Conservation (phyloP, 1,140 invertebrate genomes). For the Zaprionus capensis region DNA sequence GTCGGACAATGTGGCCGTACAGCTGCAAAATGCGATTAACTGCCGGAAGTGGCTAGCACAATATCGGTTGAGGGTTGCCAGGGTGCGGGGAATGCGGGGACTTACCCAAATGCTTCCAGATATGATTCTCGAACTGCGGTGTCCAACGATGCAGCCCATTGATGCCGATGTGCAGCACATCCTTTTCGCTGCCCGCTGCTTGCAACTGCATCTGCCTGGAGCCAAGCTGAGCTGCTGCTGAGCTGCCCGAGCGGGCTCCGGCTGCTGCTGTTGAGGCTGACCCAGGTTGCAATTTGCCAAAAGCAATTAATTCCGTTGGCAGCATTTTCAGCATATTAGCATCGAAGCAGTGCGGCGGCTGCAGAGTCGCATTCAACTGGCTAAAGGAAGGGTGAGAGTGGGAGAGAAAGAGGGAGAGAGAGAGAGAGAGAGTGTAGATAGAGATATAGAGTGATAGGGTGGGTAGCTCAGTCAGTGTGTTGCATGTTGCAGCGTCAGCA, state of each 20-base stretch:
- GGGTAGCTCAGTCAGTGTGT: neutral
- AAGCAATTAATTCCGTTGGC: conserved; percentile 83
- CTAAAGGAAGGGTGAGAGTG: conserved; percentile 31
- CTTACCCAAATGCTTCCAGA: conserved; percentile 84
- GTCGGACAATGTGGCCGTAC: conserved; percentile 60
- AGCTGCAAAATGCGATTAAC: conserved; percentile 67
- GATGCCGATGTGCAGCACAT: conserved; percentile 77
- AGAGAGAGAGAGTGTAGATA: neutral
- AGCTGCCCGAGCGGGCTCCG: neutral
- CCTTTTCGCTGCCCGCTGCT: conserved; percentile 38
- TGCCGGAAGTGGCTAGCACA: conserved; percentile 46
- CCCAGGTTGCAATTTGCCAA: conserved; percentile 80
- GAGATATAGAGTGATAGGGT: neutral
- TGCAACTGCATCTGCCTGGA: conserved; percentile 47
- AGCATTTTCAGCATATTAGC: conserved; percentile 81
- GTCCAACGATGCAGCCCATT: conserved; percentile 82
- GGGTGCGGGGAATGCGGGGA: neutral
- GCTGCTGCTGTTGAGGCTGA: conserved; percentile 35
- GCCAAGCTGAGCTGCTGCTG: conserved; percentile 4
- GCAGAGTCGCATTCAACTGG: conserved; percentile 79
- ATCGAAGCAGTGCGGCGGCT: conserved; percentile 79
- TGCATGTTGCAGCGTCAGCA: conserved; percentile 16
- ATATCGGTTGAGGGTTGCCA: neutral
- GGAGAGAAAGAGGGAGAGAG: neutral
- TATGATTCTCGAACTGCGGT: conserved; percentile 80